Evolutionary conservation across 2,888 invertebrate genomes (phyloP), one percentile per base, ranked within the genome.

Genomic region (Plemyria rubiginata): DNA sequence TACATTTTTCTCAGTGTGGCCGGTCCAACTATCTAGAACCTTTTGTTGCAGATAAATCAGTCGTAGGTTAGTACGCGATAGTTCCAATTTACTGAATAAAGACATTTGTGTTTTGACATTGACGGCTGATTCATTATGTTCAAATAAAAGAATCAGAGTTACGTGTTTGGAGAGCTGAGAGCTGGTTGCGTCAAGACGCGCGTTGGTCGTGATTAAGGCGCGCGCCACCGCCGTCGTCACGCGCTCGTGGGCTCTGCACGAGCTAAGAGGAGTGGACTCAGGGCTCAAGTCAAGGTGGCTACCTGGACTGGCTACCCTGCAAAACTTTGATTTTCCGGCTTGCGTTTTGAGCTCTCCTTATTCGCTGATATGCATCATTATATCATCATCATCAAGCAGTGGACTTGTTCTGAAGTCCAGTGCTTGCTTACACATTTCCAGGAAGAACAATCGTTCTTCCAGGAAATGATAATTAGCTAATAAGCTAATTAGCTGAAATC

Each of bases 171-270:
- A 68, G 68, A 60, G 59, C 60, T 48, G 70, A 73, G 75, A 69
- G 73, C 36, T 38, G 11, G 84, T 88, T 87, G 88, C 89, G 87
- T 86, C 82, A 81, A 82, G 87, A 82, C 86, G 84, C 87, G 79
- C 88, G 88, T 85, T 85, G 78, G 78, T 86, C 90, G 91, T 91
- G 91, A 87, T 80, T 80, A 83, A 85, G 89, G 88, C 90, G 85
- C 89, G 90, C 87, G 90, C 71, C 75, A 79, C 80, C 80, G 48
- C 55, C 63, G 81, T 80, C 88, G 91, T 91, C 92, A 92, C 90
- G 91, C 89, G 90, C 86, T 76, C 80, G 83, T 78, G 86, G 80
- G 73, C 81, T 73, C 84, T 87, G 88, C 91, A 91, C 91, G 91
- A 90, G 86, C 79, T 68, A 0, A 13, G 68, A 66, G 88, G 76